phyloP scores from a whole-genome alignment of 2,797 vertebrate species.

The Oreochromis grahami region DNA sequence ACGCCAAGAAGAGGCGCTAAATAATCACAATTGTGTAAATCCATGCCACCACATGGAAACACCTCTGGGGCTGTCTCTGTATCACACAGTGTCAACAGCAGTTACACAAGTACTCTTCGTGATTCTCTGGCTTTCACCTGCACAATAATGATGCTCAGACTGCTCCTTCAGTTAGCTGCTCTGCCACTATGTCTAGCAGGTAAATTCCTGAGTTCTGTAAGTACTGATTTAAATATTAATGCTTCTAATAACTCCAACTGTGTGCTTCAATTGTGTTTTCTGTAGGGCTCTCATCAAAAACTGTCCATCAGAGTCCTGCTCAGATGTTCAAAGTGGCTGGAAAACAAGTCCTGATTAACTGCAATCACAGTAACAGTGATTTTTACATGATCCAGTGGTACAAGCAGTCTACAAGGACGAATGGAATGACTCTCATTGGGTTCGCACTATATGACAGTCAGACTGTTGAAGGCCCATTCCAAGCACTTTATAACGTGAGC shows the following conservation, averaged over 20 bases:
- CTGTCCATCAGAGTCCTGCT: constrained; percentile 3
- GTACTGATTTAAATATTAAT: not conserved
- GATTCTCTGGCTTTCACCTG: not conserved
- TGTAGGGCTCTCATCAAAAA: not conserved
- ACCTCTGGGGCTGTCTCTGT: not conserved
- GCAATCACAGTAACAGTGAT: not conserved
- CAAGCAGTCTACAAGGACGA: not conserved
- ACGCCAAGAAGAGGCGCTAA: not conserved
- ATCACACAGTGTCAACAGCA: not conserved
- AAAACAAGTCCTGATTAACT: not conserved
- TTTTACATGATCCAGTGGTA: constrained; percentile 22
- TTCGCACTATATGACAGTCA: not conserved
- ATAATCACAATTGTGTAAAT: not conserved
- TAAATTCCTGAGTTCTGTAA: not conserved
- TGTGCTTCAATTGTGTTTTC: not conserved
- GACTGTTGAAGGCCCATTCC: not conserved
- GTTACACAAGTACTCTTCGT: not conserved
- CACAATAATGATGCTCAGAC: not conserved
- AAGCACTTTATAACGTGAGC: not conserved
- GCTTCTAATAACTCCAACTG: not conserved
- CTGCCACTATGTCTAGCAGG: constrained; percentile 20
- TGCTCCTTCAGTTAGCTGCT: not conserved
- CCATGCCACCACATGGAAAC: not conserved
- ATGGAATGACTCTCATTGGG: not conserved
- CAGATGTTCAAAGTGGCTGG: not conserved